These are phyloP conservation scores for Drosophila ogumai DNA, from an alignment of 1,140 invertebrate species.

Conservation along the genomic window DNA sequence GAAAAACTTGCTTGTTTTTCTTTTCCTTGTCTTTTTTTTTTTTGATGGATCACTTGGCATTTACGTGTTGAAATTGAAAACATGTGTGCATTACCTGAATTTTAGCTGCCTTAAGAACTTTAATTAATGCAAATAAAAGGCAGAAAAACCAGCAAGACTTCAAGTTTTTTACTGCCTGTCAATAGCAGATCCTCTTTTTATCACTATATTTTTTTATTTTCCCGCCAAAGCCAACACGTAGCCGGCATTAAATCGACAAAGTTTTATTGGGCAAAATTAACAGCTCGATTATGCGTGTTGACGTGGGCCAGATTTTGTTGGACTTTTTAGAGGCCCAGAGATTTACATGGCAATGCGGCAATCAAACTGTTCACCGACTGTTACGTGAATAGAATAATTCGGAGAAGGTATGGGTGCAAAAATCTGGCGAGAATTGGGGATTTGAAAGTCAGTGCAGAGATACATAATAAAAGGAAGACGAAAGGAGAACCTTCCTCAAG, in stretches of 20 bases:
- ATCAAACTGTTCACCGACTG: conserved; percentile 50
- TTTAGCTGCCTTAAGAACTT: neutral
- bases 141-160: neutral
- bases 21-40: neutral
- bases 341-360: conserved; percentile 57
- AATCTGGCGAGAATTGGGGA: neutral
- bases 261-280: conserved; percentile 59
- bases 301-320: conserved; percentile 42
- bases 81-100: neutral
- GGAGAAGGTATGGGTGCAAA: conserved; percentile 8
- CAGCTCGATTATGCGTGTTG: conserved; percentile 59
- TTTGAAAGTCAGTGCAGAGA: conserved; percentile 15
- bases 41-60: conserved; percentile 24
- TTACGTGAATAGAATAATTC: conserved; percentile 59
- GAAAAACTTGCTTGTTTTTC: conserved; percentile 32
- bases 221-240: conserved; percentile 6
- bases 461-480: conserved; percentile 30
- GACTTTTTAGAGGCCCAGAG: conserved; percentile 22
- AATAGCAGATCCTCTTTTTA: conserved; percentile 17
- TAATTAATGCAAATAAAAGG: conserved; percentile 5
- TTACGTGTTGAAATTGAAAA: neutral
- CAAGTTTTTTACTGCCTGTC: neutral
- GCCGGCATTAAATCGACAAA: conserved; percentile 34
- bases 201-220: conserved; percentile 10
- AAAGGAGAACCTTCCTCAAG: conserved; percentile 15